phyloP scores from a whole-genome alignment of 2,888 invertebrate species.

The Nomada fabriciana region DNA sequence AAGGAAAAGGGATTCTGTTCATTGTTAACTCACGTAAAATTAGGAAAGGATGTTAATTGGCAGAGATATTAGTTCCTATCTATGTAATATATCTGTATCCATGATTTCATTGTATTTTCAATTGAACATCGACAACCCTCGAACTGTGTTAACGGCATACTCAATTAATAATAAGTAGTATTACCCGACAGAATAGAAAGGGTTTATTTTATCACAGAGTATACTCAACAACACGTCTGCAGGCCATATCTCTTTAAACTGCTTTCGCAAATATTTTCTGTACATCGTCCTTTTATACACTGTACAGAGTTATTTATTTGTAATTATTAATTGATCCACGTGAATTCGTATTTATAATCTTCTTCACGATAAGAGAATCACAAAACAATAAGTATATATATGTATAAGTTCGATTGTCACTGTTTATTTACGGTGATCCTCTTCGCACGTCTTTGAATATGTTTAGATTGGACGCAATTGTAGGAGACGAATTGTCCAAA shows the following conservation, averaged over 20 bases:
- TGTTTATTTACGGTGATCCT: not conserved
- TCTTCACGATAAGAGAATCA: not conserved
- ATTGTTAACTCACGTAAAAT: too few species aligned
- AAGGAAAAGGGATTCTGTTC: too few species aligned
- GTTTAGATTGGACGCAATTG: slow-evolving; percentile 53
- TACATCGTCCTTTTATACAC: slow-evolving; percentile 2
- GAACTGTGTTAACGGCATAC: slow-evolving; percentile 33
- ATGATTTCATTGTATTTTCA: slow-evolving; percentile 41
- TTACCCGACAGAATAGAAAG: slow-evolving; percentile 63
- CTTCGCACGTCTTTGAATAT: slow-evolving; percentile 28
- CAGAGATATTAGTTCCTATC: not conserved
- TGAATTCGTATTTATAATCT: not conserved
- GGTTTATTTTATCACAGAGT: slow-evolving; percentile 79
- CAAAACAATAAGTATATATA: slow-evolving; percentile 1
- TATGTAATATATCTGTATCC: slow-evolving; percentile 5
- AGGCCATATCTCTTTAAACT: slow-evolving; percentile 9
- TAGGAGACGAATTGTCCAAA: slow-evolving; percentile 83
- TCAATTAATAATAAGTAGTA: slow-evolving; percentile 40
- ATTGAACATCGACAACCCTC: slow-evolving; percentile 7
- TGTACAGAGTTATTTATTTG: slow-evolving; percentile 19
- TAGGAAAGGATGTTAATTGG: too few species aligned
- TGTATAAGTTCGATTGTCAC: too few species aligned
- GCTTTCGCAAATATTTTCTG: slow-evolving; percentile 11
- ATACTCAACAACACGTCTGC: slow-evolving; percentile 68
- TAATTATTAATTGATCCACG: not conserved